Evolutionary conservation across 1,140 invertebrate species (phyloP), one percentile per base, ranked within the genome.

Genomic region (Drosophila asahinai): DNA sequence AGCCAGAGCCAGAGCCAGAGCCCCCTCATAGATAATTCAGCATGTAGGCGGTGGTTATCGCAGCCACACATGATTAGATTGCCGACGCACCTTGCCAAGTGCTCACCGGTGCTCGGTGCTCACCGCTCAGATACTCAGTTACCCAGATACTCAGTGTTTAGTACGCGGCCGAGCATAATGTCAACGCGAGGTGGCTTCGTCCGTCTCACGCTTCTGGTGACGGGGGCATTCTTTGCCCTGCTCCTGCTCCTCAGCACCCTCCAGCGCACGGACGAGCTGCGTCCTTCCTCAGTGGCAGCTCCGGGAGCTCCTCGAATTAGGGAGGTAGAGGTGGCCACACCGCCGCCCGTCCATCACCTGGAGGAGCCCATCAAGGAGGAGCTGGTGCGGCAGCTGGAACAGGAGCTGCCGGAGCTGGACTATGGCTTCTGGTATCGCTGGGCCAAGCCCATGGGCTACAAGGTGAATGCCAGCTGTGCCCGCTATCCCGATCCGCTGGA

Each of bases 391-490:
- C 75, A 78, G 17, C 40, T 91, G 62, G 73, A 86, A 7, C 55
- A 63, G 17, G 91, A 91, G 9, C 58, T 89, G 30, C 91, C 91
- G 0, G 86, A 87, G 48, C 43, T 92, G 48, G 81, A 92, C 43
- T 89, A 92, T 36, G 66, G 58, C 5, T 77, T 82, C 27, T 86
- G 81, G 80, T 73, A 82, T 49, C 61, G 60, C 12, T 38, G 63
- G 15, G 71, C 83, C 11, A 71, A 78, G 42, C 81, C 82, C 2
- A 17, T 54, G 8, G 48, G 27, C 2, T 84, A 86, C 12, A 59
- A 38, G 6, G 19, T 38, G 1, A 74, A 79, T 7, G 22, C 0
- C 0, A 65, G 48, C 1, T 92, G 91, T 25, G 81, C 83, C 7
- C 47, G 5, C 1, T 87, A 87, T 55, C 91, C 91, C 0, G 63